phyloP scores from a whole-genome alignment of 2,888 invertebrate species.

The Andrena bucephala region DNA sequence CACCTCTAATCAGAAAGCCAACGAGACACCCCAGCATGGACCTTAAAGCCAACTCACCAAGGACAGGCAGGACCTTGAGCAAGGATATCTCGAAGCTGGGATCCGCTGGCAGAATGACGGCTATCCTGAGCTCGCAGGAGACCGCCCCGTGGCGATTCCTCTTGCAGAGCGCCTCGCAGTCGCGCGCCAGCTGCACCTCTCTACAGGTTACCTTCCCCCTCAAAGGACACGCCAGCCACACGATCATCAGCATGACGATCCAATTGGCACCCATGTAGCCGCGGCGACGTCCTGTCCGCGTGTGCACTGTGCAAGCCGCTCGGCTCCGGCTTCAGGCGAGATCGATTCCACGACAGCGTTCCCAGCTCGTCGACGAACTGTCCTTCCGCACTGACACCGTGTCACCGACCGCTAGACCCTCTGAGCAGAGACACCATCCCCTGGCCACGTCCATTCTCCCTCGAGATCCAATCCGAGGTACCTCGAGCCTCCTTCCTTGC shows the following conservation, averaged over 20 bases:
- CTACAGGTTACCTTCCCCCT: constrained; percentile 73
- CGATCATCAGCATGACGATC: constrained; percentile 58
- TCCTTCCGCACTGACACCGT: constrained; percentile 13
- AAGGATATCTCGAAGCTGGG: constrained; percentile 88
- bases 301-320: background rate
- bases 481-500: background rate
- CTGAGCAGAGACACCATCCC: constrained; percentile 7
- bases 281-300: background rate
- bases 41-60: constrained; percentile 72
- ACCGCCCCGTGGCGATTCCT: constrained; percentile 77
- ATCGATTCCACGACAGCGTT: background rate
- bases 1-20: background rate
- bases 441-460: constrained; percentile 36
- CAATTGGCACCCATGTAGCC: constrained; percentile 64
- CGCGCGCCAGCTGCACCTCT: constrained; percentile 76
- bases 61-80: constrained; percentile 88
- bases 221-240: constrained; percentile 48
- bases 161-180: constrained; percentile 86
- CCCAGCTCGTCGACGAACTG: background rate
- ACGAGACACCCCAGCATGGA: background rate
- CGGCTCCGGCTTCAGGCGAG: background rate
- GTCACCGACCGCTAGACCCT: constrained; percentile 28
- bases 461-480: constrained; percentile 4
- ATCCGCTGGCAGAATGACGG: constrained; percentile 89
- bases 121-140: constrained; percentile 88